These are phyloP conservation scores for Tetragnatha montana DNA, from an alignment of 2,888 invertebrate genomes.

Conservation along the genomic window DNA sequence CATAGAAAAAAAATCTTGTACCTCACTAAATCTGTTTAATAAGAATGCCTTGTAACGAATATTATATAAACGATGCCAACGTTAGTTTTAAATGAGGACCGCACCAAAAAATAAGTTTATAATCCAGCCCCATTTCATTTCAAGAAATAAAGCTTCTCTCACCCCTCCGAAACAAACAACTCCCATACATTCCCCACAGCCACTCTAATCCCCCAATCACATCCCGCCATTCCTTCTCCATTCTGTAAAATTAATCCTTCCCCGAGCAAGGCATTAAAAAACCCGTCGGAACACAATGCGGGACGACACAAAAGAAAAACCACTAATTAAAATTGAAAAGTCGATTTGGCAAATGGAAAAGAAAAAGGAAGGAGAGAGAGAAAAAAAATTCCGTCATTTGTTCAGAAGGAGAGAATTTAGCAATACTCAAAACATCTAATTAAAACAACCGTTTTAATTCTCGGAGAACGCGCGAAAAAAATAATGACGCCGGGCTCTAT, in stretches of 20 bases:
- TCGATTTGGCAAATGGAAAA: not conserved
- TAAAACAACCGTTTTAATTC: slow-evolving; percentile 38
- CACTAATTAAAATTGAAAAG: slow-evolving; percentile 1
- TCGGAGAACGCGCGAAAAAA: not conserved
- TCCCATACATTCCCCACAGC: not conserved
- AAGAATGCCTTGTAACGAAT: too few relatives aligned
- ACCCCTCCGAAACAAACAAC: too few relatives aligned
- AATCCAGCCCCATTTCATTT: too few relatives aligned
- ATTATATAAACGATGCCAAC: too few relatives aligned
- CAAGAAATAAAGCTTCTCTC: not conserved
- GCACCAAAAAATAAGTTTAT: too few relatives aligned
- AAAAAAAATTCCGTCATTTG: not conserved
- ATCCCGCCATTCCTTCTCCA: not conserved
- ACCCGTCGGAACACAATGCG: not conserved
- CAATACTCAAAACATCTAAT: slow-evolving; percentile 36
- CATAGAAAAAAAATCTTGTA: too few relatives aligned
- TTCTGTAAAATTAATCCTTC: not conserved
- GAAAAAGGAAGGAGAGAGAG: not conserved
- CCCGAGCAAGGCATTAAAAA: not conserved
- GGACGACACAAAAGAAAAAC: not conserved
- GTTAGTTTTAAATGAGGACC: too few relatives aligned
- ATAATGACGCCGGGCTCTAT: not conserved
- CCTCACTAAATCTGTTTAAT: too few relatives aligned
- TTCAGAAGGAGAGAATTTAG: slow-evolving; percentile 2
- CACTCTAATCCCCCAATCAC: not conserved